Base-by-base conservation (phyloP, 2,888 invertebrate species). In the Heliconius ethilla region DNA sequence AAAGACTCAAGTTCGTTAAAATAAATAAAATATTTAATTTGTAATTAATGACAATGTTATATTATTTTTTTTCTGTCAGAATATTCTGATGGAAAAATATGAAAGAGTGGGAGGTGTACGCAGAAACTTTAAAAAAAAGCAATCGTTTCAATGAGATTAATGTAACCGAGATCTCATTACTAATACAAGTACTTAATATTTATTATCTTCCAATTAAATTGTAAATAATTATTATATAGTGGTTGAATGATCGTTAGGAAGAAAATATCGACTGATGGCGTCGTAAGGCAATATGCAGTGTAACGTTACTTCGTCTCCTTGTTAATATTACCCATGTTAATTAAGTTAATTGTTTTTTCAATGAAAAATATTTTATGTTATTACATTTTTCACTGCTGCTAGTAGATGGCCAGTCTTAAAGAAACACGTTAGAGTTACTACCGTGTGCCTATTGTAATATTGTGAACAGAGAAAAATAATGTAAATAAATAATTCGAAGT, bases 91-190 rank as follows among this genome's bases (percentile, higher is more conserved):
- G 51, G 22, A 29, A 69, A 27, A 75, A 27, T 27, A 27, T 27
- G 2, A 27, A 27, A 27, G 27, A 78, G 72, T 78, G 78, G 77
- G 75, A 77, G 77, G 59, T 40, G 55, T 15, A 45, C 37, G 18
- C 33, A 45, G 18, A 77, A 67, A 25, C 63, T 45, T 51, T 51
- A 40, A 75, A 67, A 76, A 75, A 62, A 74, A 55, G 10, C 78
- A 63, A 69, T 77, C n/a, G 65, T 69, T 75, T 74, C 45, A 87
- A 91, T 91, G 94, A 94, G 93, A 93, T 94, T 94, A 94, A 88
- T 82, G 90, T 87, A 92, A 93, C 87, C 90, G 86, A 89, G 93
- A 94, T 94, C 94, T 93, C 94, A 92, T 86, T 86, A 81, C 70
- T 76, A 81, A 78, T 80, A 80, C 81, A 79, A 80, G 79, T 80